A percentile compares a stretch with the other conserved stretches of the same genome.
Conservation (phyloP, 2,113 vertebrate species). For the Prionailurus viverrinus region DNA sequence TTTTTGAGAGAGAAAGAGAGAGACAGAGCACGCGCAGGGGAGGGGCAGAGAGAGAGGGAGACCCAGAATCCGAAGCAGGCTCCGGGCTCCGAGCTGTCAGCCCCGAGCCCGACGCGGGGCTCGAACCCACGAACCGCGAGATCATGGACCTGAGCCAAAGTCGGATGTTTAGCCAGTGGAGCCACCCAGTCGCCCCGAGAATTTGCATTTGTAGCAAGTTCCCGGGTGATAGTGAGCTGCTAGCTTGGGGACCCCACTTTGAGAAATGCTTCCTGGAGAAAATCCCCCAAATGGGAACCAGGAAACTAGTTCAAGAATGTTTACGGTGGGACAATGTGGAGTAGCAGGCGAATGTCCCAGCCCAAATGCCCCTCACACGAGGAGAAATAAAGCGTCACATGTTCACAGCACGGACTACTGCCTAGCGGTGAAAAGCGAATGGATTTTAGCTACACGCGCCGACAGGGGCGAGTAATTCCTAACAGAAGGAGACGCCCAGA, state of each 20-base stretch:
- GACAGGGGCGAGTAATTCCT: not conserved
- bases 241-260: not conserved
- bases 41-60: too few species aligned
- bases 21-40: too few species aligned
- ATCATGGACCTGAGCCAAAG: too few species aligned
- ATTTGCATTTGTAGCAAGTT: not conserved
- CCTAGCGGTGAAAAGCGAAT: not conserved
- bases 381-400: not conserved
- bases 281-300: not conserved
- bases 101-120: too few species aligned
- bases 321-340: not conserved
- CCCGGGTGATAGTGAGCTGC: not conserved
- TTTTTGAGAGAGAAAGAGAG: too few species aligned
- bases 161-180: too few species aligned
- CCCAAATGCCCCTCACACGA: too few species aligned
- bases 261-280: not conserved
- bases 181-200: too few species aligned
- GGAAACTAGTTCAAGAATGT: not conserved
- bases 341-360: not conserved
- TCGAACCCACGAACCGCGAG: too few species aligned
- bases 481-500: not conserved
- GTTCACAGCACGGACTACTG: not conserved
- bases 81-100: too few species aligned
- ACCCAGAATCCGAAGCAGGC: too few species aligned
- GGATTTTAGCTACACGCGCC: not conserved